phyloP scores from a whole-genome alignment of 2,113 vertebrate genomes.

The Myrmecophaga tridactyla region DNA sequence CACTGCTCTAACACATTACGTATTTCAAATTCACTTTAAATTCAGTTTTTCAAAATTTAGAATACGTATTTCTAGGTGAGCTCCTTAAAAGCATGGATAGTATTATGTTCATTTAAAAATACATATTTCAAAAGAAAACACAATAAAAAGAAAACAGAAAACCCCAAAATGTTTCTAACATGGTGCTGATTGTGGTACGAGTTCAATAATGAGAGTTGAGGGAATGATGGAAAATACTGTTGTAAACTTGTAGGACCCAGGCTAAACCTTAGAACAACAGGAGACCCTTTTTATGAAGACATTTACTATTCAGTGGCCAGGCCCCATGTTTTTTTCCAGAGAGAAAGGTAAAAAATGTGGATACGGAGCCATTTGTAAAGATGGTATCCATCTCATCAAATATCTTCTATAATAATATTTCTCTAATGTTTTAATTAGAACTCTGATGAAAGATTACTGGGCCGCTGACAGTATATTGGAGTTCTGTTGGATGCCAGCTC shows the following conservation, averaged over 20 bases:
- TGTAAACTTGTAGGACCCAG: background rate
- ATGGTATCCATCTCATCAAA: background rate
- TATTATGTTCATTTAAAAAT: background rate
- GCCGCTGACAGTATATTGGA: background rate
- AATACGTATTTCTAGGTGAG: background rate
- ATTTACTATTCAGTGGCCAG: background rate
- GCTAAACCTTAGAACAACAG: background rate
- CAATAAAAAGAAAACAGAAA: no score
- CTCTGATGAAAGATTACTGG: background rate
- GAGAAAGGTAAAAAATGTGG: background rate
- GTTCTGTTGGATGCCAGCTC: background rate
- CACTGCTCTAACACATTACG: background rate
- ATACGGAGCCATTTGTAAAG: background rate
- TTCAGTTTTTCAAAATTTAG: background rate
- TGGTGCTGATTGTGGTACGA: background rate
- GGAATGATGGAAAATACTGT: background rate
- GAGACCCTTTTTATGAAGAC: background rate
- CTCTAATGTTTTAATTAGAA: background rate
- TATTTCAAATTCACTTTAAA: background rate
- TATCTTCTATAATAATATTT: background rate
- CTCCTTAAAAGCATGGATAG: background rate
- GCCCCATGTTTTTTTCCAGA: background rate
- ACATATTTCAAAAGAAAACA: no score
- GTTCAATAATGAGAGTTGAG: background rate
- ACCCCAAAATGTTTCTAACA: background rate